phyloP scores from a whole-genome alignment of 2,113 vertebrate genomes.

The Upupa epops region DNA sequence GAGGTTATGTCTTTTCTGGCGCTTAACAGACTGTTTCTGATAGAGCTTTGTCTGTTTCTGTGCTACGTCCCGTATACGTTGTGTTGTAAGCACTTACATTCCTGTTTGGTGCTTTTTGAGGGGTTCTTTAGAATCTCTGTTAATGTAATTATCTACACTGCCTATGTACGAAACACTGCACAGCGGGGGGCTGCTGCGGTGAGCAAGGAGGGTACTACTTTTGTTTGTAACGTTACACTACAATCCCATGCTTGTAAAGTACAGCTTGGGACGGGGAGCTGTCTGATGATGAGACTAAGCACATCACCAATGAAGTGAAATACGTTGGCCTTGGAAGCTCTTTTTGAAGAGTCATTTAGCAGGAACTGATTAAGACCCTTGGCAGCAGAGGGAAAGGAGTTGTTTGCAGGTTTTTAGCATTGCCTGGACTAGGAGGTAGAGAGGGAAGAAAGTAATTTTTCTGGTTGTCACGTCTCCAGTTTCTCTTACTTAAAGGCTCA shows the following conservation, averaged over 20 bases:
- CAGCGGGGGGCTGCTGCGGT: not conserved
- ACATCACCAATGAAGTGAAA: not conserved
- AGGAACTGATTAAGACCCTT: not conserved
- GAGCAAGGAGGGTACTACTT: not conserved
- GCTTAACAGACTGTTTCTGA: not conserved
- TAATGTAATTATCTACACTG: constrained; percentile 7
- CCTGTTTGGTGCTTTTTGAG: not conserved
- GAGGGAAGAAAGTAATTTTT: not conserved
- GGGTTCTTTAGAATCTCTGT: not conserved
- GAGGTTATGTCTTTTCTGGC: not conserved
- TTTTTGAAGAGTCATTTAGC: not conserved
- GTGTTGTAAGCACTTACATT: not conserved
- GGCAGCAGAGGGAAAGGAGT: not conserved
- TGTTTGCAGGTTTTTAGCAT: not conserved
- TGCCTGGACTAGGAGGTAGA: not conserved
- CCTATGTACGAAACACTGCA: not conserved
- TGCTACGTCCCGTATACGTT: not conserved
- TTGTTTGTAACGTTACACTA: not conserved
- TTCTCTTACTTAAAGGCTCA: not conserved
- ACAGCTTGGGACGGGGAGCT: not conserved
- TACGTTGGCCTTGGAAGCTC: not conserved
- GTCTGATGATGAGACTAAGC: not conserved
- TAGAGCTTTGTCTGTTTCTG: not conserved
- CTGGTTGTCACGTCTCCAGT: not conserved
- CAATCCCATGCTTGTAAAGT: not conserved